phyloP scores from a whole-genome alignment of 2,797 vertebrate species.

The Notamacropus eugenii region DNA sequence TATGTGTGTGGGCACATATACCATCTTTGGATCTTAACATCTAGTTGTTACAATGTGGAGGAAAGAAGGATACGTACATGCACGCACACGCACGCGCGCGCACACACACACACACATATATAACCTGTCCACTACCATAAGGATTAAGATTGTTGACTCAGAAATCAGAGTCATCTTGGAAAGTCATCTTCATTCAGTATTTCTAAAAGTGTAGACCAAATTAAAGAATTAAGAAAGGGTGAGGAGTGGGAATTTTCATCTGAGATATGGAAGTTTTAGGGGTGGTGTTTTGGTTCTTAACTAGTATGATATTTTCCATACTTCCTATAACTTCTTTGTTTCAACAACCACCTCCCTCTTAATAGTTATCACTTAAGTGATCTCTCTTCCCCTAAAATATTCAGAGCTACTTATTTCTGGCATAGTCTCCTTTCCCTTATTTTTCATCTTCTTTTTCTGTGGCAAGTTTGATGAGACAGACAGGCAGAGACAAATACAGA shows the following conservation, averaged over 20 bases:
- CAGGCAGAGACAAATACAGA: slow-evolving; percentile 5
- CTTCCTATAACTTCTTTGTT: background rate
- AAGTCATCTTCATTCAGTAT: slow-evolving; percentile 21
- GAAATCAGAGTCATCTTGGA: slow-evolving; percentile 56
- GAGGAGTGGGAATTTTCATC: background rate
- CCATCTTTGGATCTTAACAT: too few species aligned
- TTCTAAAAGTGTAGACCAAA: slow-evolving; percentile 37
- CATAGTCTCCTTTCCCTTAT: background rate
- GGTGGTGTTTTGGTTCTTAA: background rate
- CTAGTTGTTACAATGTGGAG: too few species aligned
- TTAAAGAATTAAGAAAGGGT: background rate
- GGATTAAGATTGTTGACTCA: background rate
- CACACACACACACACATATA: background rate
- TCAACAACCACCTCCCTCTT: background rate
- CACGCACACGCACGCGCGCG: too few species aligned
- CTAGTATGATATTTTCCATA: background rate
- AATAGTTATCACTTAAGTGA: slow-evolving; percentile 15
- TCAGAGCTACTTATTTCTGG: slow-evolving; percentile 52
- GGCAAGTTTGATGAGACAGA: slow-evolving; percentile 40
- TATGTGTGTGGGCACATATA: background rate
- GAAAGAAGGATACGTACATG: background rate
- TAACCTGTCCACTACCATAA: background rate
- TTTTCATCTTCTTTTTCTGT: slow-evolving; percentile 56
- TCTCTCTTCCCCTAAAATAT: background rate
- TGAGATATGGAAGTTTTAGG: background rate